Evolutionary conservation across 2,113 vertebrate genomes (phyloP), one percentile per base, ranked within the genome.

Genomic region (Eleginops maclovinus): DNA sequence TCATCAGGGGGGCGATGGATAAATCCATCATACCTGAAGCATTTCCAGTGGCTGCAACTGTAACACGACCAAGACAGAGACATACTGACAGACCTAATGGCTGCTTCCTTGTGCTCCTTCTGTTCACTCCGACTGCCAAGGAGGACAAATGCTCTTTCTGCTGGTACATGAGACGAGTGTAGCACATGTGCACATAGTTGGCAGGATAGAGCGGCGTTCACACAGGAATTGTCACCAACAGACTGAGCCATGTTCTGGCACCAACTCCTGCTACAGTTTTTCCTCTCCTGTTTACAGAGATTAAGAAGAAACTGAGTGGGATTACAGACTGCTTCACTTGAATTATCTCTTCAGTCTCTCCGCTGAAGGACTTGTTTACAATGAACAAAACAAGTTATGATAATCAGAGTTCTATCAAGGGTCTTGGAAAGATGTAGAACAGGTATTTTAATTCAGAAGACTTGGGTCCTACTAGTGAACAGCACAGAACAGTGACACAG

Each of bases 141-240:
- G 61, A 86, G 70, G 70, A 83, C 72, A 90, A 92, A 87, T 65
- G 80, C 73, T 89, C 85, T 87, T 89, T 89, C 82, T 43, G 61
- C 85, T 71, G 79, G 72, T 75, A 83, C 82, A 87, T 63, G 65
- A 84, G 79, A 81, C 47, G 24, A 83, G 75, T 61, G 84, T 50
- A 76, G 83, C 77, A 79, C 87, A 84, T 82, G 84, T 82, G 76
- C 83, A 79, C 55, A 81, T 78, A 62, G 70, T 73, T 85, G 87
- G 87, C 88, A 87, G 61, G 49, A 41, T 59, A 49, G 19, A 70
- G 71, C 62, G 71, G 81, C 4, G 51, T 72, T 91, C 82, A 84
- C 88, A 90, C 85, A 89, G 87, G 89, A 91, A 88, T 78, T 87
- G 81, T 87, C 90, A 87, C 79, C 84, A 89, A 71, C 82, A 82